A percentile compares a stretch with the other conserved stretches of the same genome.
Evolutionary conservation across 2,113 vertebrate species (phyloP).

Genomic region (Ciconia boyciana): DNA sequence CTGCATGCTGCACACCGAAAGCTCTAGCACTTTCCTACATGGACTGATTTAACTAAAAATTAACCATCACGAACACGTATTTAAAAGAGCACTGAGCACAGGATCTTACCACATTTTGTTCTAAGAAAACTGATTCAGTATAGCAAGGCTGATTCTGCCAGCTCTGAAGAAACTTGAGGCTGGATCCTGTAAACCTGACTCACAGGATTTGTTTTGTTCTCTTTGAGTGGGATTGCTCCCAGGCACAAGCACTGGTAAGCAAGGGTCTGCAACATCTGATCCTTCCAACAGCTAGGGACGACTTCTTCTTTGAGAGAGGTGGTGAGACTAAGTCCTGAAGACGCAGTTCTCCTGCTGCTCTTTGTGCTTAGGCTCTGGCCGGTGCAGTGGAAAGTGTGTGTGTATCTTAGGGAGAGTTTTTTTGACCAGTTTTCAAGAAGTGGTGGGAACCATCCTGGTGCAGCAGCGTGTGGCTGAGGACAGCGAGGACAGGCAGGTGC

Average conservation of each 20-base stretch:
- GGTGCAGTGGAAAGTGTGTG: rapidly evolving
- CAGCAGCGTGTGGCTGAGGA: not conserved
- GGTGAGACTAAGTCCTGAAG: not conserved
- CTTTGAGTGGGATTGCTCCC: not conserved
- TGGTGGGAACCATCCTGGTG: too few relatives aligned
- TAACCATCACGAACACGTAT: rapidly evolving
- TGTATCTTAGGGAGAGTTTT: not conserved
- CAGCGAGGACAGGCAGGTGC: not conserved
- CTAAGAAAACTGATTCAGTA: not conserved
- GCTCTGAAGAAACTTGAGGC: not conserved
- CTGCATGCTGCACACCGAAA: not conserved
- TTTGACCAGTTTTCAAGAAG: not conserved
- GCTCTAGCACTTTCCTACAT: not conserved
- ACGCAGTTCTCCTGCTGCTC: not conserved
- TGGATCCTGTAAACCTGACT: not conserved
- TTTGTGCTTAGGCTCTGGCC: not conserved
- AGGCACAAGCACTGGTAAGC: not conserved
- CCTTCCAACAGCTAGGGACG: not conserved
- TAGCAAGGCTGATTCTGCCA: not conserved
- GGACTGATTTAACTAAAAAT: not conserved
- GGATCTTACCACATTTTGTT: rapidly evolving
- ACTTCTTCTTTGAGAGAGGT: not conserved
- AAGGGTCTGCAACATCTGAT: not conserved
- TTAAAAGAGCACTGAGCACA: not conserved
- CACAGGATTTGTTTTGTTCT: not conserved